phyloP scores from a whole-genome alignment of 2,797 vertebrate genomes.

The Eulemur rubriventer region DNA sequence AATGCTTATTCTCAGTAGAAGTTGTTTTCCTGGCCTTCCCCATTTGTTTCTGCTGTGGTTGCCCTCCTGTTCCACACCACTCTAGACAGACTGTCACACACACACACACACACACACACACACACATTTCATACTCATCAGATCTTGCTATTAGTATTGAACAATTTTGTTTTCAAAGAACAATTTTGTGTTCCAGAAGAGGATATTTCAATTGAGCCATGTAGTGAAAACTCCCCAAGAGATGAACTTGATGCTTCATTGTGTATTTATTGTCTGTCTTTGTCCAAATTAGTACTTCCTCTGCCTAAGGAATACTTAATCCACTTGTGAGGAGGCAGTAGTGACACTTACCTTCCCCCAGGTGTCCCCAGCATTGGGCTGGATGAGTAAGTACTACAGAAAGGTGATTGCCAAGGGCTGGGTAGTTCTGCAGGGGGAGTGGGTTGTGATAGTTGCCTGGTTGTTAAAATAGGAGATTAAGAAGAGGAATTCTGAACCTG shows the following conservation, averaged over 20 bases:
- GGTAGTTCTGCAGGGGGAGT: not conserved
- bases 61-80: not conserved
- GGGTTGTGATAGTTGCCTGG: not conserved
- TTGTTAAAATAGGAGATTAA: not conserved
- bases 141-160: not conserved
- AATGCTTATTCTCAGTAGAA: conserved; percentile 70
- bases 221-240: conserved; percentile 46
- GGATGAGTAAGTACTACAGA: not conserved
- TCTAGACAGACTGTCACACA: not conserved
- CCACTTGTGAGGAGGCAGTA: not conserved
- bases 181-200: conserved; percentile 56
- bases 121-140: not conserved
- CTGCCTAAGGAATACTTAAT: not conserved
- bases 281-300: not conserved
- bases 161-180: conserved; percentile 59
- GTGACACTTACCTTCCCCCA: not conserved
- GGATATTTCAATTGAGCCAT: not conserved
- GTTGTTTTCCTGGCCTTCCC: conserved; percentile 61
- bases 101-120: too few species aligned
- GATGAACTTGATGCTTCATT: not conserved
- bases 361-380: not conserved
- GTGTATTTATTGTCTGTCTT: conserved; percentile 44
- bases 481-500: not conserved
- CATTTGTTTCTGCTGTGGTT: conserved; percentile 41
- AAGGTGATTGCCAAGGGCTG: not conserved